A percentile compares a stretch with the other conserved stretches of the same genome.
phyloP scores from a whole-genome alignment of 2,113 vertebrate species.

The Oreochromis tanganicae region DNA sequence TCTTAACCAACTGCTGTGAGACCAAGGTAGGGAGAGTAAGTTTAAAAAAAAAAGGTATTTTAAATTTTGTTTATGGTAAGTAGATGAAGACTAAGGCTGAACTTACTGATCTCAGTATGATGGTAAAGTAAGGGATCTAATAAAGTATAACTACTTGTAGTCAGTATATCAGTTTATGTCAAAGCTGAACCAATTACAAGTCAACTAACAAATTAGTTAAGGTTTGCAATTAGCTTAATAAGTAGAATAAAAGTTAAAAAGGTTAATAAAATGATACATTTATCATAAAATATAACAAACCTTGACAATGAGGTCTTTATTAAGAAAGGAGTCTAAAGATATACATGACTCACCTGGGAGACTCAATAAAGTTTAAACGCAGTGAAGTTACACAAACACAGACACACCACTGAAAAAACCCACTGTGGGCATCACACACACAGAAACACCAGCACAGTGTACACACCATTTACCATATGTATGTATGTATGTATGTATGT shows the following conservation, averaged over 20 bases:
- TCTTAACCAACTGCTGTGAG: not conserved
- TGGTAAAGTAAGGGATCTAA: not conserved
- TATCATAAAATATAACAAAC: not conserved
- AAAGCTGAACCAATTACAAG: not conserved
- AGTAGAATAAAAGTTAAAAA: not conserved
- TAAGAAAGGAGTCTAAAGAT: not conserved
- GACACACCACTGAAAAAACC: not conserved
- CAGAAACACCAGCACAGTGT: not conserved
- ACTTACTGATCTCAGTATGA: not conserved
- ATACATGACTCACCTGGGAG: constrained; percentile 17
- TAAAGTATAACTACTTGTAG: not conserved
- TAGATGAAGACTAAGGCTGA: not conserved
- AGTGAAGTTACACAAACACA: not conserved
- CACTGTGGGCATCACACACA: not conserved
- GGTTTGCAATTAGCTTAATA: not conserved
- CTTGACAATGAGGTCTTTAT: not conserved
- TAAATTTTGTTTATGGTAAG: not conserved
- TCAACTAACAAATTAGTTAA: not conserved
- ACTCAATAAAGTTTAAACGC: not conserved
- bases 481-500: not conserved
- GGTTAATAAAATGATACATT: not conserved
- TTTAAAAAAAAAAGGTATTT: not conserved
- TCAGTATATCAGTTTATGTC: not conserved
- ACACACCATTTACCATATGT: not conserved
- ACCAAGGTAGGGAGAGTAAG: not conserved